phyloP scores from a whole-genome alignment of 2,888 invertebrate genomes.

The Diarsia dahlii region DNA sequence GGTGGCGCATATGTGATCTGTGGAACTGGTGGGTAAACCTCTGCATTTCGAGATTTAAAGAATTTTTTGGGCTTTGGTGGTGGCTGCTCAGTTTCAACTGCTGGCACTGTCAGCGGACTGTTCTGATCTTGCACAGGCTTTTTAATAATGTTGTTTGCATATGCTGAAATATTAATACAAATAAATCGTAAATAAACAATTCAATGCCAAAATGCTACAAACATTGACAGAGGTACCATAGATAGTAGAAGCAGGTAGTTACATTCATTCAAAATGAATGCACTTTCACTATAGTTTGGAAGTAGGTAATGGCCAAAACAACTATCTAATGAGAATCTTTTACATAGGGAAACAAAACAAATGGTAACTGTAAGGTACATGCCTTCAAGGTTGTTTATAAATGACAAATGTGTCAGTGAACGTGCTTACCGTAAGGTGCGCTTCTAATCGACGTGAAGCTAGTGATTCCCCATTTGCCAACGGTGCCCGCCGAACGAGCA shows the following conservation, averaged over 20 bases:
- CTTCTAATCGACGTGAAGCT: slow-evolving; percentile 97
- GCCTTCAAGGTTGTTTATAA: slow-evolving; percentile 69
- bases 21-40: slow-evolving; percentile 90
- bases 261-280: slow-evolving; percentile 41
- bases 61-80: slow-evolving; percentile 96
- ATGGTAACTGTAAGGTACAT: slow-evolving; percentile 36
- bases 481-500: slow-evolving; percentile 96
- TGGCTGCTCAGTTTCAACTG: slow-evolving; percentile 88
- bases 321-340: slow-evolving; percentile 65
- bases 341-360: slow-evolving; percentile 44
- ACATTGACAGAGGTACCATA: slow-evolving; percentile 32
- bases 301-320: slow-evolving; percentile 30
- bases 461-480: slow-evolving; percentile 98
- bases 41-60: slow-evolving; percentile 96
- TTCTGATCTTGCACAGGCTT: slow-evolving; percentile 90
- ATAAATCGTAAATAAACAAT: slow-evolving; percentile 41
- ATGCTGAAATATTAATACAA: slow-evolving; percentile 81
- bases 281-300: slow-evolving; percentile 69
- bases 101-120: slow-evolving; percentile 89
- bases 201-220: slow-evolving; percentile 9
- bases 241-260: slow-evolving; percentile 29
- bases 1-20: slow-evolving; percentile 89
- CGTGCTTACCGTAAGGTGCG: slow-evolving; percentile 92
- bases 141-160: slow-evolving; percentile 82
- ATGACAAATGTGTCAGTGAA: slow-evolving; percentile 65